Evolutionary conservation across 2,797 vertebrate species (phyloP).

Genomic region (Tapera naevia): DNA sequence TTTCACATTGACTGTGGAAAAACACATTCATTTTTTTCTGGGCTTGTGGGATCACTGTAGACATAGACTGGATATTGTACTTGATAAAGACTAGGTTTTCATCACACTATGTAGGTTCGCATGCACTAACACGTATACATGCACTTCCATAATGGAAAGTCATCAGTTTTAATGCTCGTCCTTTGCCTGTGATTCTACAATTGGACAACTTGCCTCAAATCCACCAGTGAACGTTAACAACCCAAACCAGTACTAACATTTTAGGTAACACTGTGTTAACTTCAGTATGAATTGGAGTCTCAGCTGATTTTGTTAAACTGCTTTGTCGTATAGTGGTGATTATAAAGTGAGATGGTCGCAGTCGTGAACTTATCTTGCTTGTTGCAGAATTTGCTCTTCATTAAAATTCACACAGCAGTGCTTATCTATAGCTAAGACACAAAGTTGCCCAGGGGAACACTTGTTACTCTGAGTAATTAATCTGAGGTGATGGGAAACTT

Average conservation of each 20-base stretch:
- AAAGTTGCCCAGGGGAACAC: constrained; percentile 3
- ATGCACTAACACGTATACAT: not conserved
- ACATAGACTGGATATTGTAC: not conserved
- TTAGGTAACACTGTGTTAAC: not conserved
- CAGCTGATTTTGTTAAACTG: not conserved
- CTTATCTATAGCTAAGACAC: constrained; percentile 14
- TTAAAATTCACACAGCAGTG: not conserved
- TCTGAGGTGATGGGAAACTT: constrained; percentile 61
- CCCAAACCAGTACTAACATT: not conserved
- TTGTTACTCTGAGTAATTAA: constrained; percentile 48
- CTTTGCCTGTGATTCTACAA: not conserved
- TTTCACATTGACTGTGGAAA: not conserved
- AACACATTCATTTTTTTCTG: not conserved
- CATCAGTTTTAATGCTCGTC: not conserved
- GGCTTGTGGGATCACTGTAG: not conserved
- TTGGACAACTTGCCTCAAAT: not conserved
- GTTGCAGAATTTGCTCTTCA: not conserved
- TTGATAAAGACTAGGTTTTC: not conserved
- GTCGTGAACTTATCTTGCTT: not conserved
- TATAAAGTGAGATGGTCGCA: not conserved
- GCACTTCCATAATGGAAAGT: not conserved
- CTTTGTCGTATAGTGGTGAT: not conserved
- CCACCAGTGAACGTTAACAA: not conserved
- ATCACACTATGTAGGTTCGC: not conserved
- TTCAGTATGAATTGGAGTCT: not conserved